Evolutionary conservation across 2,888 invertebrate species (phyloP).

Genomic region (Mayetiola destructor): DNA sequence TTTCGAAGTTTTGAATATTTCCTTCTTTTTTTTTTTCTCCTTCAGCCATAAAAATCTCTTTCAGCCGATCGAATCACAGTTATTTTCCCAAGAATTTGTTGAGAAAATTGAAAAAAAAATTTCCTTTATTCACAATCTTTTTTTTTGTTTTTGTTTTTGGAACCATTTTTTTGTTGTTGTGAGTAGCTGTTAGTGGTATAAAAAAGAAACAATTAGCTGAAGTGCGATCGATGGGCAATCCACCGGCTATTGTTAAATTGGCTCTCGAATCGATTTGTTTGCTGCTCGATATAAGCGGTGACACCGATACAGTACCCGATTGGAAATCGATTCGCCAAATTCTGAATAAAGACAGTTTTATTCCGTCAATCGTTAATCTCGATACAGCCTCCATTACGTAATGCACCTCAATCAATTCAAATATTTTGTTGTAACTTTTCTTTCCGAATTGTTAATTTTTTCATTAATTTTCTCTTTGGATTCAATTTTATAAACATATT

Average conservation of each 20-base stretch:
- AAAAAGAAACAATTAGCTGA: slow-evolving; percentile 93
- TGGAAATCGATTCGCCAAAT: slow-evolving; percentile 87
- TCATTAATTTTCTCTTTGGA: not conserved
- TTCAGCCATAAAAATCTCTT: not conserved
- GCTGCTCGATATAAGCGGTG: slow-evolving; percentile 71
- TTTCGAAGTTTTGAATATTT: not conserved
- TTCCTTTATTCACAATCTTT: too few species aligned
- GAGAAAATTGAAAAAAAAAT: too few species aligned
- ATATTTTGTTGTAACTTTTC: too few species aligned
- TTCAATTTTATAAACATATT: not conserved
- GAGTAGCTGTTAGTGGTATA: slow-evolving; percentile 78
- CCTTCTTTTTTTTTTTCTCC: not conserved
- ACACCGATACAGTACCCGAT: slow-evolving; percentile 56
- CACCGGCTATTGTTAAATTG: slow-evolving; percentile 81
- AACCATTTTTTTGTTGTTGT: not conserved
- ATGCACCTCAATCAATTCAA: slow-evolving; percentile 15
- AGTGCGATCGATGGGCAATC: slow-evolving; percentile 87
- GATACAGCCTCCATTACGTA: slow-evolving; percentile 86
- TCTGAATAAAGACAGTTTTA: slow-evolving; percentile 91
- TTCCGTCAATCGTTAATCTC: slow-evolving; percentile 87
- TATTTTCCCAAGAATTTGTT: too few species aligned
- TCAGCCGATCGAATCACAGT: too few species aligned
- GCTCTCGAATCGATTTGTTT: slow-evolving; percentile 90
- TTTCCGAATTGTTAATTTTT: not conserved
- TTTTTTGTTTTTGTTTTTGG: not conserved